Evolutionary conservation across 2,888 invertebrate genomes (phyloP), one percentile per base, ranked within the genome.

Genomic region (Flexamia atlantica): DNA sequence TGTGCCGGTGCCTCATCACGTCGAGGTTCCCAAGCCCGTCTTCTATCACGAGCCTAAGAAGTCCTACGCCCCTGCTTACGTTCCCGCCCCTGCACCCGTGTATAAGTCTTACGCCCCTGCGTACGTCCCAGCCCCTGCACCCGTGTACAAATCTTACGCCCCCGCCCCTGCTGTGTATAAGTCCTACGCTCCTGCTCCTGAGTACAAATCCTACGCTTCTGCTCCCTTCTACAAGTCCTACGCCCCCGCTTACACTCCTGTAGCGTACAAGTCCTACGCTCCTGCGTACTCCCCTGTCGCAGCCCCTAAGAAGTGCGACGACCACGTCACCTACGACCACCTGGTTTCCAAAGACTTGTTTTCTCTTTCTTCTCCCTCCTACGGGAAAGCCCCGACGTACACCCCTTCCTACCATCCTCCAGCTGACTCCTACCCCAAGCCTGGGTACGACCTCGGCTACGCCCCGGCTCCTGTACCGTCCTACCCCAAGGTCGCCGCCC

Each of bases 1-100:
- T 30, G 85, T 85, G n/a, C 84, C 85, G 1, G 81, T 84, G 9
- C 85, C 85, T 12, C 84, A 85, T 40, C 83, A 82, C 14, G 84
- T 86, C 14, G 80, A 84, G 28, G 84, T 85, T 14, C 64, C 53
- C 32, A 76, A 81, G 36, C 82, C 84, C 7, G 42, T 80, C 1
- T 46, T 46, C 46, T 23, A 28, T 30, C 42, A 46, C 1, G 28
- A 42, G 17, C 50, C 76, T 50, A 36, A 76, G 28, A 36, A 76
- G 28, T 25, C 50, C n/a, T 76, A 76, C 50, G 20, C 25, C 17
- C 28, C 42, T 17, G 46, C 50, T 7, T 46, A 76, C 46, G 42
- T 50, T 46, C 42, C 72, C 3, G 23, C 25, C 1, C 60, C 83
- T 42, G 7, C 68, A 2, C 68, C 68, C 12, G 70, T 40, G 36